phyloP scores from a whole-genome alignment of 2,797 vertebrate genomes.

The Silurus aristotelis region DNA sequence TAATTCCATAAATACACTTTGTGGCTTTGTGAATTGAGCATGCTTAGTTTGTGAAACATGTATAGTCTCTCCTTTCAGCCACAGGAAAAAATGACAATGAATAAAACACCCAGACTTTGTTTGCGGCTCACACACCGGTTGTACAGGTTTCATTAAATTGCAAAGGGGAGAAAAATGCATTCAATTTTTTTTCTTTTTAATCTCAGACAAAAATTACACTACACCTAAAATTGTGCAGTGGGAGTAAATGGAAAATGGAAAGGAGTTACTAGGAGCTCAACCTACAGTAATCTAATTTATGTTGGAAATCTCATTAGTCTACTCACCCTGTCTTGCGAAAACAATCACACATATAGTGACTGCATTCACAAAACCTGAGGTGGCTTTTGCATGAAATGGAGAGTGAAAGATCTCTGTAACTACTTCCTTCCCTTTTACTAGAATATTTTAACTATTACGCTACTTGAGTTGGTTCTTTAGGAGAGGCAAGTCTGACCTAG shows the following conservation, averaged over 20 bases:
- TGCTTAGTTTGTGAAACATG: not conserved
- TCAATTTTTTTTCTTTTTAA: not conserved
- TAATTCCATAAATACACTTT: not conserved
- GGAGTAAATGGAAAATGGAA: not conserved
- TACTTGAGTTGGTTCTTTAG: not conserved
- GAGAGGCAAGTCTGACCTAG: slow-evolving; percentile 29
- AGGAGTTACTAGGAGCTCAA: slow-evolving; percentile 13
- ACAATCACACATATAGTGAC: not conserved
- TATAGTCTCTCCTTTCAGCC: not conserved
- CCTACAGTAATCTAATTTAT: slow-evolving; percentile 24
- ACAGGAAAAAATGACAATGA: not conserved
- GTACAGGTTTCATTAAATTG: slow-evolving; percentile 33
- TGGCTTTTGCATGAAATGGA: not conserved
- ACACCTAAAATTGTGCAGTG: not conserved
- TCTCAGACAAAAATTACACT: slow-evolving; percentile 23
- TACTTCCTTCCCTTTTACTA: not conserved
- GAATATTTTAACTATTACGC: not conserved
- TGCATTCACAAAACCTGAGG: not conserved
- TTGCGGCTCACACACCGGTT: slow-evolving; percentile 1
- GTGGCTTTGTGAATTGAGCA: not conserved
- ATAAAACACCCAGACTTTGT: not conserved
- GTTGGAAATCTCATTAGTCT: slow-evolving; percentile 25
- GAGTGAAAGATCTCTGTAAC: not conserved
- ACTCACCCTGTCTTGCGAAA: slow-evolving; percentile 8
- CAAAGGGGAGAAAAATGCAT: not conserved